These are phyloP conservation scores for Clanis bilineata DNA, from an alignment of 2,888 invertebrate genomes.

Conservation along the genomic window DNA sequence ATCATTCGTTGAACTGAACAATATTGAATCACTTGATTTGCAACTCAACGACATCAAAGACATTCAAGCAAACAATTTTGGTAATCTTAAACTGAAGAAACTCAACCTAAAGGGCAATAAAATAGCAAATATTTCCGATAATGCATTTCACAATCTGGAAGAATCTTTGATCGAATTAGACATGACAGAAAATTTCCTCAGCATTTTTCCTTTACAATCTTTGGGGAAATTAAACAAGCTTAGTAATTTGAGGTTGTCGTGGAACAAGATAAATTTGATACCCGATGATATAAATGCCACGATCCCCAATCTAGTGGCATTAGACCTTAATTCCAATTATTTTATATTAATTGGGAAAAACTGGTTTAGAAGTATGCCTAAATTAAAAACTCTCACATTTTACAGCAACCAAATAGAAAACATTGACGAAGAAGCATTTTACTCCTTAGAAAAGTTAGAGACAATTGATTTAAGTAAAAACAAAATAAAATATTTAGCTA, in stretches of 20 bases:
- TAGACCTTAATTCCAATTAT: slow-evolving; percentile 93
- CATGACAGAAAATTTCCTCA: slow-evolving; percentile 93
- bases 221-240: slow-evolving; percentile 88
- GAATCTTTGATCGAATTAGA: slow-evolving; percentile 90
- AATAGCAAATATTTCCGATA: slow-evolving; percentile 90
- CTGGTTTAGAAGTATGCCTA: slow-evolving; percentile 91
- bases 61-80: slow-evolving; percentile 92
- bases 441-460: slow-evolving; percentile 87
- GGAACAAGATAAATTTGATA: slow-evolving; percentile 91
- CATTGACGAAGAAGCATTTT: slow-evolving; percentile 90
- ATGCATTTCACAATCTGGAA: slow-evolving; percentile 91
- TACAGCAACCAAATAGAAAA: slow-evolving; percentile 92
- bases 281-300: slow-evolving; percentile 87
- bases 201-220: slow-evolving; percentile 90
- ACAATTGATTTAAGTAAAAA: slow-evolving; percentile 94
- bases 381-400: slow-evolving; percentile 89
- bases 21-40: slow-evolving; percentile 89
- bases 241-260: slow-evolving; percentile 87
- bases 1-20: slow-evolving; percentile 86
- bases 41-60: slow-evolving; percentile 93
- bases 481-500: slow-evolving; percentile 89
- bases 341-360: slow-evolving; percentile 89
- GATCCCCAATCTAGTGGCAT: slow-evolving; percentile 86
- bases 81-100: slow-evolving; percentile 90
- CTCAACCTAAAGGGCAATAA: slow-evolving; percentile 93